A percentile compares a stretch with the other conserved stretches of the same genome.
These are phyloP conservation scores for Amblyornis subalaris DNA, from an alignment of 2,113 vertebrate genomes.

Conservation along the genomic window DNA sequence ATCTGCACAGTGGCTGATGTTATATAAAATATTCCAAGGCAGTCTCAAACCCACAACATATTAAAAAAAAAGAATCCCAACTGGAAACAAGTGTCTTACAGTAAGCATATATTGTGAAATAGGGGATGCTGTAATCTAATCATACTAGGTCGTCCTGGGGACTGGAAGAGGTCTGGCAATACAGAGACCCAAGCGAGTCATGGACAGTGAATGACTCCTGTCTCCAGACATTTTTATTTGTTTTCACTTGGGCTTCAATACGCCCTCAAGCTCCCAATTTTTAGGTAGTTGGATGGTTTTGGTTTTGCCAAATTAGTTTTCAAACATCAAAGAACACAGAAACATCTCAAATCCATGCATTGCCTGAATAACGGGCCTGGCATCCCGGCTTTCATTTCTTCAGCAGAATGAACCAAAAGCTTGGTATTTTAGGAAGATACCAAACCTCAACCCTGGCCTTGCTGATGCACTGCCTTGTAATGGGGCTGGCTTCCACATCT, in stretches of 20 bases:
- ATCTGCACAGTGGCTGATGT: conserved; percentile 61
- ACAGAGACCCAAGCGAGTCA: background rate
- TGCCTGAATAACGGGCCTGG: background rate
- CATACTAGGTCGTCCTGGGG: background rate
- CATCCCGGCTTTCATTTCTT: background rate
- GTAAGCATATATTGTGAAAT: background rate
- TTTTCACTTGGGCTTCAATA: background rate
- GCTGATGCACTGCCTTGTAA: background rate
- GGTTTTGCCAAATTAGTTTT: background rate
- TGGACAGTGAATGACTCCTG: background rate
- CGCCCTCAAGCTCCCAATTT: background rate
- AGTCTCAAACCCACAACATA: conserved; percentile 5
- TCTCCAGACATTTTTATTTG: background rate
- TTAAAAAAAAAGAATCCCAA: background rate
- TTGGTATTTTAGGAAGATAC: background rate
- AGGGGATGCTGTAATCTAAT: background rate
- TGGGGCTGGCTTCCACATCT: background rate
- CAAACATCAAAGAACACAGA: background rate
- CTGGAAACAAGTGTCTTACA: background rate
- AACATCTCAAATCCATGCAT: background rate
- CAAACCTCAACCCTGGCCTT: background rate
- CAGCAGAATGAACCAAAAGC: background rate
- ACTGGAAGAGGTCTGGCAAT: background rate
- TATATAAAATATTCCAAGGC: conserved; percentile 54
- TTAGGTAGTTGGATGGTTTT: background rate